Conservation (phyloP, 2,888 invertebrate species). For the Platycheirus rosarum region DNA sequence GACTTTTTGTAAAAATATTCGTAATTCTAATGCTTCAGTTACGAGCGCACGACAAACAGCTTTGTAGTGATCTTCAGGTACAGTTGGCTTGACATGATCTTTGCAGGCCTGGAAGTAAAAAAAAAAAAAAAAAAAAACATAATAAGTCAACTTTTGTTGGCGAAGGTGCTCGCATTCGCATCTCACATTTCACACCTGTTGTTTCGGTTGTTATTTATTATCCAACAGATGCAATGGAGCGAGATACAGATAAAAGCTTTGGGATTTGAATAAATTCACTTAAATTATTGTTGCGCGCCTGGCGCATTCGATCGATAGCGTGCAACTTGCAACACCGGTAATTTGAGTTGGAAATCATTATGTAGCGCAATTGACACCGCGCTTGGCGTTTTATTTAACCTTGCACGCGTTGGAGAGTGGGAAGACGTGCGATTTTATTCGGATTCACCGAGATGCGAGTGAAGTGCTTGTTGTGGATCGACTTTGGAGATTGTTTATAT, state of each 20-base stretch:
- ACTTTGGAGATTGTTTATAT: slow-evolving; percentile 42
- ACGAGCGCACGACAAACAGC: slow-evolving; percentile 96
- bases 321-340: slow-evolving; percentile 33
- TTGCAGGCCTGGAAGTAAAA: slow-evolving; percentile 83
- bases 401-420: slow-evolving; percentile 46
- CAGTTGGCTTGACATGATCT: slow-evolving; percentile 83
- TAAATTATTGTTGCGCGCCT: slow-evolving; percentile 23
- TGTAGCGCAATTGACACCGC: slow-evolving; percentile 66
- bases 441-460: not conserved
- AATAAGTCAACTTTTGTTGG: slow-evolving; percentile 15
- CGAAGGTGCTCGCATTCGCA: slow-evolving; percentile 43
- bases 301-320: slow-evolving; percentile 24
- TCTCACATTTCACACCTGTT: slow-evolving; percentile 69
- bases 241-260: slow-evolving; percentile 12
- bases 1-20: slow-evolving; percentile 94
- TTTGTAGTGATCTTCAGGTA: slow-evolving; percentile 87
- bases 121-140: slow-evolving; percentile 50
- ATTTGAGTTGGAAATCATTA: slow-evolving; percentile 58
- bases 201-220: slow-evolving; percentile 35
- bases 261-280: slow-evolving; percentile 52
- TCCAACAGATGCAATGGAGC: slow-evolving; percentile 41
- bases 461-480: slow-evolving; percentile 1
- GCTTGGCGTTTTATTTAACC: slow-evolving; percentile 67
- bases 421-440: slow-evolving; percentile 56
- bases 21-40: slow-evolving; percentile 94